Evolutionary conservation across 1,140 invertebrate species (phyloP).

Genomic region (Oreohelix idahoensis): DNA sequence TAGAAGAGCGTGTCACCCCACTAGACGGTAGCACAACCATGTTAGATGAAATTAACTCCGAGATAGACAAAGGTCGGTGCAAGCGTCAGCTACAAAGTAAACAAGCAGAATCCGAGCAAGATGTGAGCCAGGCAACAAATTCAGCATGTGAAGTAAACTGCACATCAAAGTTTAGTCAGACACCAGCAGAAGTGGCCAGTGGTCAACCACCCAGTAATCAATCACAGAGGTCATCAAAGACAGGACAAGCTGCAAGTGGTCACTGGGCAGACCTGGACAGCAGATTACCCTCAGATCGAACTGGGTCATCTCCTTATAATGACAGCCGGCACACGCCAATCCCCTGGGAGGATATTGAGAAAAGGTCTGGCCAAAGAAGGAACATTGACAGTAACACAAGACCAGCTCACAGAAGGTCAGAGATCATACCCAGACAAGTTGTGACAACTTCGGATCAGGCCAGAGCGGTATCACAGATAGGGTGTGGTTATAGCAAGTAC

Average conservation of each 20-base stretch:
- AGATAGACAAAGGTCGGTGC: background rate
- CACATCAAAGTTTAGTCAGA: background rate
- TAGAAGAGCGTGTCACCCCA: background rate
- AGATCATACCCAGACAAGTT: background rate
- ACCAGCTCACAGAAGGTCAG: conserved; percentile 1
- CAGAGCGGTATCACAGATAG: conserved; percentile 7
- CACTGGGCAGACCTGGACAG: background rate
- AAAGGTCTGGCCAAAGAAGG: background rate
- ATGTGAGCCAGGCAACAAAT: background rate
- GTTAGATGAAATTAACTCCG: background rate
- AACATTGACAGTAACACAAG: background rate
- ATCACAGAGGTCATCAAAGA: background rate
- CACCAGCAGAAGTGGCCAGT: background rate
- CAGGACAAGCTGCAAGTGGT: background rate
- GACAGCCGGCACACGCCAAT: background rate
- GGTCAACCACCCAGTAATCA: background rate
- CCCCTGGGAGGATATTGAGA: conserved; percentile 19
- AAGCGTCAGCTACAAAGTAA: background rate
- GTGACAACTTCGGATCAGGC: background rate
- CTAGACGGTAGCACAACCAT: background rate
- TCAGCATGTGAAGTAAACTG: background rate
- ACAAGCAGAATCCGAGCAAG: background rate
- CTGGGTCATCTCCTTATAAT: background rate
- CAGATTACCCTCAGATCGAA: background rate
- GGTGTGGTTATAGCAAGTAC: background rate